Conservation (phyloP, 2,888 invertebrate genomes). For the Osedax fenrisi region DNA sequence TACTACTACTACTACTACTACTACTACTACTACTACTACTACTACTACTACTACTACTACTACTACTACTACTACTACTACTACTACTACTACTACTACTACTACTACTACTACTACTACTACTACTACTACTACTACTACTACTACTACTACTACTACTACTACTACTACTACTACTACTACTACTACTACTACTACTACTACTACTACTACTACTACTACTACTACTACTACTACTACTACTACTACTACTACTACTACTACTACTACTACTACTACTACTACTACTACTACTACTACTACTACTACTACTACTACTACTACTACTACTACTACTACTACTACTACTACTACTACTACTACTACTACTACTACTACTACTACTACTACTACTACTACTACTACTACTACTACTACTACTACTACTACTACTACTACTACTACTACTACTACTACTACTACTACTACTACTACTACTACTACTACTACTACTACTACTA, state of each 20-base stretch:
- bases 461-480: background rate
- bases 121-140: background rate
- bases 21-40: background rate
- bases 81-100: background rate
- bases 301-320: conserved; percentile 7
- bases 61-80: conserved; percentile 2
- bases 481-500: background rate
- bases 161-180: background rate
- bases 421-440: conserved; percentile 2
- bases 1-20: background rate
- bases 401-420: background rate
- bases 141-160: background rate
- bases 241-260: conserved; percentile 6
- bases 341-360: conserved; percentile 6
- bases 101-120: conserved; percentile 2
- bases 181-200: background rate
- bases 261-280: background rate
- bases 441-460: background rate
- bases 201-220: background rate
- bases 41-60: background rate
- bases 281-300: background rate
- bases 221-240: background rate
- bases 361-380: background rate
- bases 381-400: background rate
- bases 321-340: conserved; percentile 7